A percentile compares a stretch with the other conserved stretches of the same genome.
phyloP scores from a whole-genome alignment of 2,888 invertebrate genomes.

The Zaprionus lineosus region DNA sequence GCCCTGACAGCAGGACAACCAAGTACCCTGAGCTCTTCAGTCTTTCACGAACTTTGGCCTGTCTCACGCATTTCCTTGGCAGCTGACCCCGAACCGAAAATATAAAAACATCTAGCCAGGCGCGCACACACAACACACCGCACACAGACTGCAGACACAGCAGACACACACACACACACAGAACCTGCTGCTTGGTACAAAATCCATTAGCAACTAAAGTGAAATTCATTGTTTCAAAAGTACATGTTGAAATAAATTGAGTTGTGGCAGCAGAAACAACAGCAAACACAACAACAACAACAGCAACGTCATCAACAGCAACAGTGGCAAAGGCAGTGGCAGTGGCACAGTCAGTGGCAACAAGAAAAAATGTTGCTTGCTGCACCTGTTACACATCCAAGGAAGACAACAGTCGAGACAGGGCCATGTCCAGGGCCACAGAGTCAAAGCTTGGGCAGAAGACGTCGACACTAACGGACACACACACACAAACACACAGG shows the following conservation, averaged over 20 bases:
- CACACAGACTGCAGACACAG: conserved; percentile 7
- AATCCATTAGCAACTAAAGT: conserved; percentile 80
- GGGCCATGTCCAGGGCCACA: background rate
- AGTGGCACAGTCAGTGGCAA: conserved; percentile 47
- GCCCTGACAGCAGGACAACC: conserved; percentile 24
- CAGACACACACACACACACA: conserved; percentile 15
- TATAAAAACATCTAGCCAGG: conserved; percentile 13
- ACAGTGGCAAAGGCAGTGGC: conserved; percentile 52
- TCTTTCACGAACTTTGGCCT: conserved; percentile 48
- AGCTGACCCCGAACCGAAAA: conserved; percentile 62
- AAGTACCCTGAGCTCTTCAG: too few species aligned
- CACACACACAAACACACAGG: too few species aligned
- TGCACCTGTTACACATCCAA: conserved; percentile 72
- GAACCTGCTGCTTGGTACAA: conserved; percentile 57
- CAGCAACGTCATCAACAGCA: conserved; percentile 8
- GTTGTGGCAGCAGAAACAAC: conserved; percentile 71
- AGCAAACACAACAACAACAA: conserved; percentile 16
- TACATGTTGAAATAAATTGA: conserved; percentile 79
- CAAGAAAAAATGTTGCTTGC: conserved; percentile 42
- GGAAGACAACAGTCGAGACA: conserved; percentile 25
- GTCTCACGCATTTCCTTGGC: conserved; percentile 64
- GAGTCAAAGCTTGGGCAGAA: conserved; percentile 13
- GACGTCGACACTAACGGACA: too few species aligned
- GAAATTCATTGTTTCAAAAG: conserved; percentile 79
- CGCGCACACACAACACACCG: conserved; percentile 10